Conservation (phyloP, 2,113 vertebrate species). For the Ailuropoda melanoleuca region DNA sequence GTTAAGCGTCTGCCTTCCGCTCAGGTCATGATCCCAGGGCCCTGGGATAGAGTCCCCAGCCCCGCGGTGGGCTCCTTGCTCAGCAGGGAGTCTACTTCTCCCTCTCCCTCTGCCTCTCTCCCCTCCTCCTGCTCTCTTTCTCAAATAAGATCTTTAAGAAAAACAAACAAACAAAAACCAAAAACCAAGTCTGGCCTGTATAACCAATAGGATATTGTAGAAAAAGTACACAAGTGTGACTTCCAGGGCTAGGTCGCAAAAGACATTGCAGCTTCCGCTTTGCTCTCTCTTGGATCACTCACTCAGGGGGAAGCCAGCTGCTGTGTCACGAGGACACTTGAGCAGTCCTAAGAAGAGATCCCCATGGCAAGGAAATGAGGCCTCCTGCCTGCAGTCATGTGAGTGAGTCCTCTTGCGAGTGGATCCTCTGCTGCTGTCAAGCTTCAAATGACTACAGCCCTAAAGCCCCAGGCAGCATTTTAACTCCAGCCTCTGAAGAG, state of each 20-base stretch:
- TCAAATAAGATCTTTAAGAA: neutral
- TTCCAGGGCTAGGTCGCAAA: neutral
- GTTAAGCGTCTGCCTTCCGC: neutral
- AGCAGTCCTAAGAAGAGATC: neutral
- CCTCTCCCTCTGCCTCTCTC: neutral
- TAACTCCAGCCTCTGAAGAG: neutral
- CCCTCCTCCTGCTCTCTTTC: neutral
- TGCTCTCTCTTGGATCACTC: neutral
- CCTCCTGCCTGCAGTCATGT: rapidly evolving
- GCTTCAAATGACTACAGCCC: neutral
- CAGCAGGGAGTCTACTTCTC: neutral
- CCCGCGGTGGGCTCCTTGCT: neutral
- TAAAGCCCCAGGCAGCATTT: neutral
- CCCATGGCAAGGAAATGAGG: neutral
- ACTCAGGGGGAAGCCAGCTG: neutral
- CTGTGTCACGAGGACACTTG: neutral
- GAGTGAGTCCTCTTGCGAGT: neutral
- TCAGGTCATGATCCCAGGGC: neutral
- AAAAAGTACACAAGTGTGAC: neutral
- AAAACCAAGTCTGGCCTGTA: neutral
- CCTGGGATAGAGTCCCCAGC: neutral
- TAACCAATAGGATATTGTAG: neutral
- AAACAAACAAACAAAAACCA: no score
- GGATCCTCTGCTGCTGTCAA: neutral
- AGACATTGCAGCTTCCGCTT: neutral